These are phyloP conservation scores for Narcine bancroftii DNA, from an alignment of 2,113 vertebrate species.

Conservation along the genomic window DNA sequence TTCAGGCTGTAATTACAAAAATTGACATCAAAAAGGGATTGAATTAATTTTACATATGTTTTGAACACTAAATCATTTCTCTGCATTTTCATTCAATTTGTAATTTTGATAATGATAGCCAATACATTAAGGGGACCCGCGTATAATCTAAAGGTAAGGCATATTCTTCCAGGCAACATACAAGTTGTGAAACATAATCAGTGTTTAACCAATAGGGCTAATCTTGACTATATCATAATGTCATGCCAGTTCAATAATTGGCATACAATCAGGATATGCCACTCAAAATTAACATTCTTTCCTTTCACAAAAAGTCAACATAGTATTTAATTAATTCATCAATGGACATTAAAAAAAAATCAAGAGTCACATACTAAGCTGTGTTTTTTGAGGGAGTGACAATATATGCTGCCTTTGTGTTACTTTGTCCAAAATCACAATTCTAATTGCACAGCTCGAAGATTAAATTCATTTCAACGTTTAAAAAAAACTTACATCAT, in stretches of 20 bases:
- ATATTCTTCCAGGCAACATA: constrained; percentile 17
- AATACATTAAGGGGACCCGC: not conserved
- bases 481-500: constrained; percentile 55
- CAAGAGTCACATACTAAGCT: not conserved
- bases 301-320: constrained; percentile 33
- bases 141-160: constrained; percentile 11
- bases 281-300: constrained; percentile 8
- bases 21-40: not conserved
- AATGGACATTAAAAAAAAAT: constrained; percentile 15
- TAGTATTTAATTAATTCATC: constrained; percentile 31
- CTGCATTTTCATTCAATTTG: constrained; percentile 3
- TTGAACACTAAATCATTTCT: not conserved
- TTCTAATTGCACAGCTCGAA: constrained; percentile 14
- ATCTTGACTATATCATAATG: constrained; percentile 25
- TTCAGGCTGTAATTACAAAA: constrained; percentile 12
- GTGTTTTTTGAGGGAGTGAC: not conserved
- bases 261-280: constrained; percentile 20
- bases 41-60: constrained; percentile 17
- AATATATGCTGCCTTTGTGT: constrained; percentile 1
- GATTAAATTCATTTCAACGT: constrained; percentile 27
- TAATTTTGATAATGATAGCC: constrained; percentile 15
- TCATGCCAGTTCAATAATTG: constrained; percentile 24
- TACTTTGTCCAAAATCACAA: not conserved
- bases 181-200: constrained; percentile 32
- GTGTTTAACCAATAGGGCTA: not conserved